Percentiles rank a stretch among this genome's conserved stretches.
Evolutionary conservation across 2,113 vertebrate genomes (phyloP).

Genomic region (Coturnix japonica): DNA sequence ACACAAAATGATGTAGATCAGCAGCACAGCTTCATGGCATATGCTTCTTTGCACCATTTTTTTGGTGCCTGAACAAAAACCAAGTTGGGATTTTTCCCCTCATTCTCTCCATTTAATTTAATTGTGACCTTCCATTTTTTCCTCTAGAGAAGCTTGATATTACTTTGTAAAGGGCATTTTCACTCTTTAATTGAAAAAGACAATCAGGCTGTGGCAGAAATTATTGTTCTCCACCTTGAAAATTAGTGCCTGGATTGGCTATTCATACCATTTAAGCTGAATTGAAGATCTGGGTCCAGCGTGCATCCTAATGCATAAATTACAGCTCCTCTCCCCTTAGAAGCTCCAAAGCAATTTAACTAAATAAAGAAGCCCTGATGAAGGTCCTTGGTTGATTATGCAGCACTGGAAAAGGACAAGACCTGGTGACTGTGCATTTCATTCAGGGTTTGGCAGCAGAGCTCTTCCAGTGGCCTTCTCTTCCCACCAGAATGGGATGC

Average conservation of each 20-base stretch:
- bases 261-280: constrained; percentile 11
- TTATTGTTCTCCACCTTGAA: constrained; percentile 58
- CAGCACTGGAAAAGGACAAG: constrained; percentile 4
- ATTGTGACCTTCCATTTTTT: constrained; percentile 59
- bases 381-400: neutral
- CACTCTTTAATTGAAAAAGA: constrained; percentile 63
- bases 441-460: fast-evolving
- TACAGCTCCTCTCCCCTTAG: neutral
- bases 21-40: neutral
- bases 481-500: neutral
- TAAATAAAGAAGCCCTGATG: neutral
- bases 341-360: constrained; percentile 25
- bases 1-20: constrained; percentile 11
- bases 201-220: constrained; percentile 53
- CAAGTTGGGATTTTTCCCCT: neutral
- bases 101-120: constrained; percentile 31
- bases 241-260: constrained; percentile 43
- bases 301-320: constrained; percentile 32
- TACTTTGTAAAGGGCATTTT: constrained; percentile 60
- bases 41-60: neutral
- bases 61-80: neutral
- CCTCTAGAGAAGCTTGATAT: constrained; percentile 58
- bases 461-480: neutral
- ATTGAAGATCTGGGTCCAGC: neutral
- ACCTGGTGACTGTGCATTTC: neutral